Conservation (phyloP, 2,888 invertebrate species). For the Cabera pusaria region DNA sequence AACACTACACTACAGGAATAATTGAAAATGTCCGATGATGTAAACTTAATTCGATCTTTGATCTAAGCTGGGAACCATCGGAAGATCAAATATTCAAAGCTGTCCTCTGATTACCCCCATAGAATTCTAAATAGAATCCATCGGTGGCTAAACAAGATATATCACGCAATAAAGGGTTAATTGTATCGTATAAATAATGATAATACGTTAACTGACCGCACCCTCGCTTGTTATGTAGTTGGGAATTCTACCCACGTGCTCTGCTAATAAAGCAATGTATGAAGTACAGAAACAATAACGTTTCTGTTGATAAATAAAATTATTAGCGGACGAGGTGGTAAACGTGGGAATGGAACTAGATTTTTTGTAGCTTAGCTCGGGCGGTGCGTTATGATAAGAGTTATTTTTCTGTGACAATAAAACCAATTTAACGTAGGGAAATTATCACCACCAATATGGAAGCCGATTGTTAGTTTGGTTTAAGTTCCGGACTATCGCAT, state of each 20-base stretch:
- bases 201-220: constrained; percentile 40
- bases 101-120: constrained; percentile 6
- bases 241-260: constrained; percentile 68
- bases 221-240: constrained; percentile 38
- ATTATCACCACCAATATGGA: no score
- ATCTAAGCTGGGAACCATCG: no score
- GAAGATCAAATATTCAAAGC: no score
- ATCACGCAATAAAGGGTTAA: constrained; percentile 56
- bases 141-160: constrained; percentile 25
- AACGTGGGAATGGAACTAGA: not conserved
- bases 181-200: constrained; percentile 60
- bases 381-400: no score
- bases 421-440: no score
- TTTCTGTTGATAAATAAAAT: constrained; percentile 45
- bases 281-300: constrained; percentile 58
- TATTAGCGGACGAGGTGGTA: constrained; percentile 34
- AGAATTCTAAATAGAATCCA: constrained; percentile 13
- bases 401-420: no score
- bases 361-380: no score
- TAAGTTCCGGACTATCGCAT: no score
- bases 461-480: no score
- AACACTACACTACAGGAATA: no score
- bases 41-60: no score
- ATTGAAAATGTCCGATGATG: no score
- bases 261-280: constrained; percentile 72